Percentiles rank a stretch among this genome's conserved stretches.
These are phyloP conservation scores for Phallusia fumigata DNA, from an alignment of 23 tunicate species.

Conservation along the genomic window DNA sequence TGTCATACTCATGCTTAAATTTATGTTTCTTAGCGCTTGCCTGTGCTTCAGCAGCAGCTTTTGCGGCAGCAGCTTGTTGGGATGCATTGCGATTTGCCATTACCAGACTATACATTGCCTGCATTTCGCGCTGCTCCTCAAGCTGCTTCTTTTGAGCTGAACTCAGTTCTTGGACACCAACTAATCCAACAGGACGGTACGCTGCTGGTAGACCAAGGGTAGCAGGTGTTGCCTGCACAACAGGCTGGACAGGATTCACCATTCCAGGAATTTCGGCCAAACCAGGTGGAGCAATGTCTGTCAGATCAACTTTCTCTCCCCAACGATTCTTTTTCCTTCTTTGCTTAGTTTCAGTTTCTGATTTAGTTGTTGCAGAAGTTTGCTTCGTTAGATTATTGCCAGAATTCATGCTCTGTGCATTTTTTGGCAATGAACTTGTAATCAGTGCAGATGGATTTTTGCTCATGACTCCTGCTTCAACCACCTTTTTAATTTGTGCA, in stretches of 20 bases:
- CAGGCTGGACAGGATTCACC: constrained; percentile 24
- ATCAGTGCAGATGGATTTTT: constrained; percentile 30
- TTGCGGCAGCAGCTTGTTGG: neutral
- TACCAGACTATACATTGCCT: constrained; percentile 84
- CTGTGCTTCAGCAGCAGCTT: constrained; percentile 13
- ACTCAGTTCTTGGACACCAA: constrained; percentile 54
- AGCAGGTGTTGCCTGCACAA: neutral
- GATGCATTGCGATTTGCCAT: constrained; percentile 81
- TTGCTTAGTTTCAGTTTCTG: constrained; percentile 13
- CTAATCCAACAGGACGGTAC: constrained; percentile 75
- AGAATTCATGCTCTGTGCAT: neutral
- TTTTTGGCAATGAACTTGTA: neutral
- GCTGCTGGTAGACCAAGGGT: constrained; percentile 43
- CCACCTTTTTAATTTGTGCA: neutral
- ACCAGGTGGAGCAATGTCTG: constrained; percentile 89
- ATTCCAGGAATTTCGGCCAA: constrained; percentile 70
- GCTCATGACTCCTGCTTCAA: neutral
- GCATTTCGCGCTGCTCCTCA: constrained; percentile 93
- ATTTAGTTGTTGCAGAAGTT: constrained; percentile 12
- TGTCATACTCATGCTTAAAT: constrained; percentile 82
- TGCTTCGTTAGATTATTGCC: neutral
- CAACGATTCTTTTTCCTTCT: constrained; percentile 72
- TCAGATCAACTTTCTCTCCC: constrained; percentile 92
- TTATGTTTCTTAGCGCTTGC: constrained; percentile 23
- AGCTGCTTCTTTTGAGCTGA: constrained; percentile 77